Base-by-base conservation (phyloP, 1,140 invertebrate species). In the Micrasema minimum region DNA sequence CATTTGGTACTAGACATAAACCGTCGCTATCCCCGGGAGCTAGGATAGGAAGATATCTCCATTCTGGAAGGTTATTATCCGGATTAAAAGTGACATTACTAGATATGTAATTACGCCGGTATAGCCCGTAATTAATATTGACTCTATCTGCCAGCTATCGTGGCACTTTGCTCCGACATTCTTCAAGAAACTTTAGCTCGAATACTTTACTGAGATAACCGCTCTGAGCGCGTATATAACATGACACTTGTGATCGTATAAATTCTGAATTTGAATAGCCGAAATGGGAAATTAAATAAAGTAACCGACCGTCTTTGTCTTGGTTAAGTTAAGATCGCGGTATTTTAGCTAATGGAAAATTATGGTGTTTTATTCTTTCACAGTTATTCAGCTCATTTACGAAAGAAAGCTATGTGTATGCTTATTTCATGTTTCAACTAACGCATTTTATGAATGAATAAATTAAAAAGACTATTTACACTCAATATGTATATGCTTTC, bases 71-170 rank as follows among this genome's bases (percentile, higher is more conserved):
- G 26, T 55, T 55, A 55, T 55, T 55, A 55, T 57, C 23, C 53
- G 26, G 53, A 57, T 37, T 57, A 57, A 35, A 57, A 16, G 26
- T 57, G 26, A 57, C 53, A 51, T 51, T 35, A 7, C 16, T 31
- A 57, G 6, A n/a, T n/a, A n/a, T n/a, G 23, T 35, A 37, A 57
- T 57, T 35, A 31, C 14, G 22, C 16, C 48, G 12, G 16, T 20
- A 35, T 12, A n/a, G 35, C 26, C 51, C 51, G 12, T 35, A 57
- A 57, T 57, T 57, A 55, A 55, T 55, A 55, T 55, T 35, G 51
- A 55, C 51, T 51, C 20, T 38, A 57, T 57, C 53, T 37, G 53
- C 9, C 53, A 57, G 20, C 53, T 18, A 55, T n/a, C 48, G 6
- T 10, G 11, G 16, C 22, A 12, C 20, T 51, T 20, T 23, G 16